A percentile compares a stretch with the other conserved stretches of the same genome.
Conservation (phyloP, 2,888 invertebrate genomes). For the Machimus atricapillus region DNA sequence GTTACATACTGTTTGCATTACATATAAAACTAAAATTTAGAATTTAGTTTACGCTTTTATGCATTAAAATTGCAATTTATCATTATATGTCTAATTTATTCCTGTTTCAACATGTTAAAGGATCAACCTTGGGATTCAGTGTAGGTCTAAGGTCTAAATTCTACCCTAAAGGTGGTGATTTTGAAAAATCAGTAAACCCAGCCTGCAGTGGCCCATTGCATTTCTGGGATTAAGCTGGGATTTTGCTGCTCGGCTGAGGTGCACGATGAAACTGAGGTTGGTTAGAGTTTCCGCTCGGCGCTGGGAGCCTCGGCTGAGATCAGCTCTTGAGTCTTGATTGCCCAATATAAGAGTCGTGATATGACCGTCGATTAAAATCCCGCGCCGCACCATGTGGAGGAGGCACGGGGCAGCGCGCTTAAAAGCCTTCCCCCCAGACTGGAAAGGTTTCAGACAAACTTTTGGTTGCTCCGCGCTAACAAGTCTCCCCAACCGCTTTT, state of each 20-base stretch:
- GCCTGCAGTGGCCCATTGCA: neutral
- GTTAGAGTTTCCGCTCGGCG: neutral
- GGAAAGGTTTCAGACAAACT: conserved; percentile 10
- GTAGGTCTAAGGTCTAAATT: neutral
- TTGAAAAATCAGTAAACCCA: neutral
- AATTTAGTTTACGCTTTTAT: too few species aligned
- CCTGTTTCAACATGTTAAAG: too few species aligned
- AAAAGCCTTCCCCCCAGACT: neutral
- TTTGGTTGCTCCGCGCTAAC: conserved; percentile 3
- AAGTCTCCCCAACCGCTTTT: neutral
- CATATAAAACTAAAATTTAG: too few species aligned
- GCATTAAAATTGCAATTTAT: too few species aligned
- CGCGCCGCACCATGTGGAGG: neutral
- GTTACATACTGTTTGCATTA: too few species aligned
- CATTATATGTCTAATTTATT: too few species aligned
- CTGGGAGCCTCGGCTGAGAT: neutral
- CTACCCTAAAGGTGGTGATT: neutral
- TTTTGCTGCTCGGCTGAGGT: neutral
- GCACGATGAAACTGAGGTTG: neutral
- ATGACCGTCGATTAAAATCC: neutral
- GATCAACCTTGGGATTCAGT: too few species aligned
- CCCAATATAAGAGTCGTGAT: neutral
- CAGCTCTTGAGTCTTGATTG: neutral
- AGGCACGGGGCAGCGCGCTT: neutral
- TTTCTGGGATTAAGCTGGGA: neutral